Evolutionary conservation across 1,140 invertebrate species (phyloP).

Genomic region (Agraylea sexmaculata): DNA sequence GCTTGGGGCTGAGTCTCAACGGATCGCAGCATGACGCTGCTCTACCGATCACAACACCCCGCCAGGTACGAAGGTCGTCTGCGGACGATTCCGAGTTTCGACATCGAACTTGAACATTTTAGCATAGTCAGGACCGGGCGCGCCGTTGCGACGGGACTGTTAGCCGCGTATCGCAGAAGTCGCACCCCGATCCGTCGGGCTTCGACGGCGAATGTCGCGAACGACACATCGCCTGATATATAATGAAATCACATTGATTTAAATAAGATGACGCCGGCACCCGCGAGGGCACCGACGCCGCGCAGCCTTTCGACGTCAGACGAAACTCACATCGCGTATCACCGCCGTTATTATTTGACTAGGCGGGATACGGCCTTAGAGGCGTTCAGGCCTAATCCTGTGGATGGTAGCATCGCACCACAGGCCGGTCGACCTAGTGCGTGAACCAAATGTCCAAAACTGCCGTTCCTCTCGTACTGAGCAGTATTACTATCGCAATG

Average conservation of each 20-base stretch:
- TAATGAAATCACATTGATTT: too few relatives aligned
- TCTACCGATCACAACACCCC: conserved; percentile 48
- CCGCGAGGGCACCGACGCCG: too few relatives aligned
- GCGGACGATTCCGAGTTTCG: conserved; percentile 46
- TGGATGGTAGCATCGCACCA: conserved; percentile 68
- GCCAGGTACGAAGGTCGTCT: conserved; percentile 47
- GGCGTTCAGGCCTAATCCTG: conserved; percentile 72
- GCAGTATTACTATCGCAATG: conserved; percentile 42
- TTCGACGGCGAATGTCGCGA: too few relatives aligned
- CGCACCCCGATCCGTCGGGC: too few relatives aligned
- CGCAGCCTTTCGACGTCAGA: too few relatives aligned
- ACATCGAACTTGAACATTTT: conserved; percentile 41
- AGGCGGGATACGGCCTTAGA: conserved; percentile 63
- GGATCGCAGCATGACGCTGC: conserved; percentile 41
- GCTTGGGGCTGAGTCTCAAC: conserved; percentile 41
- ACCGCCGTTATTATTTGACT: conserved; percentile 42
- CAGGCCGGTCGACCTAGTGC: conserved; percentile 50
- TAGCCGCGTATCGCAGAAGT: too few relatives aligned
- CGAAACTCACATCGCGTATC: too few relatives aligned
- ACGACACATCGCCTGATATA: too few relatives aligned
- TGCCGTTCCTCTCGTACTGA: conserved; percentile 50
- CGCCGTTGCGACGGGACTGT: too few relatives aligned
- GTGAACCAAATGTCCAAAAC: conserved; percentile 60
- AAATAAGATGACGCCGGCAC: too few relatives aligned
- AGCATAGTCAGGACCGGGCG: too few relatives aligned